phyloP scores from a whole-genome alignment of 35 echinoderm and acorn worm species.

The Anneissia japonica region DNA sequence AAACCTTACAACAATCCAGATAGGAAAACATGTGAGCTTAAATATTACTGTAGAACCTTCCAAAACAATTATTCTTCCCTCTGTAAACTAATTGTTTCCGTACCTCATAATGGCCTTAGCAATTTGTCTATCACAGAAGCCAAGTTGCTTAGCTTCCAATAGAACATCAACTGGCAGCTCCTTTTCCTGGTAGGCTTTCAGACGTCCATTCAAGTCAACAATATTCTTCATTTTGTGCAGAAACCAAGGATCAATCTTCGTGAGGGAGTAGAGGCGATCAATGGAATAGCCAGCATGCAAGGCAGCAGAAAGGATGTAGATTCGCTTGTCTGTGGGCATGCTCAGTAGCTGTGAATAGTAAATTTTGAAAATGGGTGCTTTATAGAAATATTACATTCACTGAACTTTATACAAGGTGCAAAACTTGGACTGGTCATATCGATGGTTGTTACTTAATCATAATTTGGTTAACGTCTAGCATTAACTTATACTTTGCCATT shows the following conservation, averaged over 20 bases:
- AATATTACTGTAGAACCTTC: too few species aligned
- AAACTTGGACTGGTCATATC: too few species aligned
- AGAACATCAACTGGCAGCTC: constrained; percentile 45
- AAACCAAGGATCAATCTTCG: constrained; percentile 96
- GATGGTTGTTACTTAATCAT: too few species aligned
- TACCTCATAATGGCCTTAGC: constrained; percentile 76
- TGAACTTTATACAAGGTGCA: too few species aligned
- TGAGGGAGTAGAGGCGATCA: constrained; percentile 75
- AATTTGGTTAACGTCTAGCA: too few species aligned
- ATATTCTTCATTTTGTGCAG: constrained; percentile 90
- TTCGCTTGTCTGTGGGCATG: constrained; percentile 76
- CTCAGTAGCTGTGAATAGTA: constrained; percentile 42
- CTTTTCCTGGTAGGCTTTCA: constrained; percentile 21
- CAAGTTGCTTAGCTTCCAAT: constrained; percentile 69
- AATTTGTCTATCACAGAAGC: constrained; percentile 92
- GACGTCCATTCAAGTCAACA: constrained; percentile 33
- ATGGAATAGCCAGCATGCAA: constrained; percentile 83
- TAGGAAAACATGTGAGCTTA: too few species aligned
- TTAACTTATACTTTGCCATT: too few species aligned
- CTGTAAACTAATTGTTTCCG: too few species aligned
- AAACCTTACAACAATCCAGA: too few species aligned
- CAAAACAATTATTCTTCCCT: too few species aligned
- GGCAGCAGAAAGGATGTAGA: constrained; percentile 83
- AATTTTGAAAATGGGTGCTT: too few species aligned
- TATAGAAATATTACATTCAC: too few species aligned